phyloP scores from a whole-genome alignment of 2,888 invertebrate species.

The Fabriciana adippe region DNA sequence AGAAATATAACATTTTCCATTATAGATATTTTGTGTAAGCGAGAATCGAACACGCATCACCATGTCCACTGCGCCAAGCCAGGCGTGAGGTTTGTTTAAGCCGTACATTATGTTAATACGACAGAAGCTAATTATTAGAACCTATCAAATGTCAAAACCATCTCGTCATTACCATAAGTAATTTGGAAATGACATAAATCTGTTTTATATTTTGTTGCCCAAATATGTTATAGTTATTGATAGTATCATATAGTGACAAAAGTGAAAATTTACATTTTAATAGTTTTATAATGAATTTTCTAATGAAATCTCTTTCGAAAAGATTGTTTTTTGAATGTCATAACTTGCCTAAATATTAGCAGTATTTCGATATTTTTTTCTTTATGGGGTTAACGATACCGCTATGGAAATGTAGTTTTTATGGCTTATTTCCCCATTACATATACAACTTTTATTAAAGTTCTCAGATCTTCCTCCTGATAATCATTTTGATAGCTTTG shows the following conservation, averaged over 20 bases:
- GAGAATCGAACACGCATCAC: no score
- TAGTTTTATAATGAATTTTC: constrained; percentile 15
- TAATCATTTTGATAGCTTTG: no score
- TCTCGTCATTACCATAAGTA: no score
- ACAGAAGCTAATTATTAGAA: no score
- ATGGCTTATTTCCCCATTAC: not conserved
- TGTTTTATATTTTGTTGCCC: not conserved
- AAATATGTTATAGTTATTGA: not conserved
- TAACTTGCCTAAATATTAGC: not conserved
- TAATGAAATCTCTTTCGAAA: constrained; percentile 20
- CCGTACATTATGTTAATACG: no score
- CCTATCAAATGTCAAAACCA: no score
- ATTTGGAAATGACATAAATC: constrained; percentile 2
- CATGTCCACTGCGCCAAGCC: no score
- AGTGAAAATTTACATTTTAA: constrained; percentile 13
- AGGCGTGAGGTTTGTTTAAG: no score
- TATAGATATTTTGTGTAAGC: no score
- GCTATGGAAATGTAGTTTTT: not conserved
- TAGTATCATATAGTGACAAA: constrained; percentile 9
- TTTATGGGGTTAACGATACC: constrained; percentile 8
- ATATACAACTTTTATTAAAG: no score
- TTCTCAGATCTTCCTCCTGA: no score
- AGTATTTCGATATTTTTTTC: constrained; percentile 4
- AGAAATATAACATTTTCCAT: no score
- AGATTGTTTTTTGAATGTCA: not conserved